Base-by-base conservation (phyloP, 2,888 invertebrate species). In the Trichopoda pennipes region DNA sequence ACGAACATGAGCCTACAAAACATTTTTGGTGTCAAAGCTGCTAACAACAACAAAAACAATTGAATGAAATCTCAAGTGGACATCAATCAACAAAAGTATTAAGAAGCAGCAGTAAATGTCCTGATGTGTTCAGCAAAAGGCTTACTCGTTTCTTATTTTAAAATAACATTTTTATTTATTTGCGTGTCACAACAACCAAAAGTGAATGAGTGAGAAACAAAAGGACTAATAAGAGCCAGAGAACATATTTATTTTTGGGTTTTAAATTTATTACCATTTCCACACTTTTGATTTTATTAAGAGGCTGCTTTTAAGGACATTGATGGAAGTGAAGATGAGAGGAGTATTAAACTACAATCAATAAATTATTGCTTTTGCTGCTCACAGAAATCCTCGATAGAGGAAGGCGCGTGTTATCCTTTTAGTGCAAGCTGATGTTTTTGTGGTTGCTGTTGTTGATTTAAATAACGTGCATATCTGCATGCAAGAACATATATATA, bases 261-360 rank as follows among this genome's bases (percentile, higher is more conserved):
- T 69, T 73, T 58, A 56, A 72, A 68, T 82, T 82, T 75, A 82
- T 82, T 75, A 76, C 72, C 80, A 79, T 83, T 85, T 85, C 85
- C 83, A 85, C 84, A 84, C 85, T 85, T 83, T 85, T 83, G 84
- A 85, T 85, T 85, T 84, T 70, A 72, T 78, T 72, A 72, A 47
- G 61, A 60, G 58, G 0, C 21, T 60, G 28, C 28, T 19, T 21
- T 17, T n/a, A 32, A 38, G 42, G 14, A 56, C 16, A 23, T 35
- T 21, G 0, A 38, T 35, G 35, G 0, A 42, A 21, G 51, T 42
- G 42, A 75, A 51, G 42, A 32, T 68, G 61, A 10, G 3, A 44
- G 7, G n/a, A 69, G 56, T 44, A 53, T 47, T 35, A 70, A 56
- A 63, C 21, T 60, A 55, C 49, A 19, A 75, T 61, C 70, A 35